Evolutionary conservation across 2,797 vertebrate species (phyloP), one percentile per base, ranked within the genome.

Genomic region (Neomorphus geoffroyi): DNA sequence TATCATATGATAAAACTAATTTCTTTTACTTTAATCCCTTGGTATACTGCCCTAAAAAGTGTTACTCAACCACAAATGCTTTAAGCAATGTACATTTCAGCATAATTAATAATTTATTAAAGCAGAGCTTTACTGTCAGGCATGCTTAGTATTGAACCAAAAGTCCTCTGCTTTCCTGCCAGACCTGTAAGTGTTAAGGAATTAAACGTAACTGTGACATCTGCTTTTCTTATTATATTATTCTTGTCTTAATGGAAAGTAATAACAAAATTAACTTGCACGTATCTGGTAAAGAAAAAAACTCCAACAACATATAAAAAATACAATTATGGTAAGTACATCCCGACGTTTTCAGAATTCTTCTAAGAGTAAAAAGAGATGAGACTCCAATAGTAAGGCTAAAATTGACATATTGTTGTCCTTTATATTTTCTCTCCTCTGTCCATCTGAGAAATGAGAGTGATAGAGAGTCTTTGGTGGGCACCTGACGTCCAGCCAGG

Each of bases 61-160:
- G 21, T 19, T 67, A 45, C 53, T 91, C 64, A 69, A 43, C 6
- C 57, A 71, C n/a, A 69, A 62, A 61, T 88, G 77, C 75, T 86
- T 56, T 87, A 94, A 93, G 77, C 88, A 93, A 72, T 89, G 48
- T 90, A 87, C 51, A 94, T 96, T 93, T 90, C 88, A 79, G 62
- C 43, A 91, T 92, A 92, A 80, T 94, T 85, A 78, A 91, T 94
- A 79, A 90, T 97, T 96, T 97, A 95, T 97, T 94, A 96, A 97
- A 96, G 86, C 32, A 66, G 70, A 90, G 39, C 57, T 84, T 83
- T 80, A 82, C 74, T 89, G 64, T 84, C 87, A 97, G 86, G 58
- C 71, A 83, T 27, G 23, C 24, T 60, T 54, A 75, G 27, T 69
- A 79, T 81, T 43, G 53, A 94, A 69, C 45, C 56, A 32, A 50